Conservation (phyloP, 2,797 vertebrate species). For the Pogonophryne albipinna region DNA sequence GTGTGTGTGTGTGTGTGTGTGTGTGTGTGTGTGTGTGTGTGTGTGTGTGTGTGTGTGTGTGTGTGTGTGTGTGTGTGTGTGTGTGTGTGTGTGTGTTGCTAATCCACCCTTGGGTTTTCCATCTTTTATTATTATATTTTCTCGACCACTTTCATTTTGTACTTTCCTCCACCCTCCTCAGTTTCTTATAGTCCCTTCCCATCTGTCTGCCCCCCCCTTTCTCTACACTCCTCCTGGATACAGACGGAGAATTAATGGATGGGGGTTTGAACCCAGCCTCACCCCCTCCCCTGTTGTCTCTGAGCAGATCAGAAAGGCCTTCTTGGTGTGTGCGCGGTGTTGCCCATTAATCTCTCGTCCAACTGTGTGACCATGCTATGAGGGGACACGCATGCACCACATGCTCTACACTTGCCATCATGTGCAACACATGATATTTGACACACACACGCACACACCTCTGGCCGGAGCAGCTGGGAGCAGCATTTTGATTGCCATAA, state of each 20-base stretch:
- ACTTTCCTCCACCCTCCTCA: conserved; percentile 21
- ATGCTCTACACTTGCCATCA: conserved; percentile 26
- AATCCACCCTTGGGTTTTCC: conserved; percentile 21
- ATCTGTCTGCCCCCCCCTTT: conserved; percentile 47
- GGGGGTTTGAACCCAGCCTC: conserved; percentile 47
- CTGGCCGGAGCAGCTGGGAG: conserved; percentile 58
- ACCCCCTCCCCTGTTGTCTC: conserved; percentile 49
- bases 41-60: background rate
- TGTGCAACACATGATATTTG: conserved; percentile 50
- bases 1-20: background rate
- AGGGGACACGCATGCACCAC: conserved; percentile 29
- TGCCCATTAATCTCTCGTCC: conserved; percentile 41
- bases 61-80: background rate
- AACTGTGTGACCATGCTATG: conserved; percentile 20
- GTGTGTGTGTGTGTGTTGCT: conserved; percentile 6
- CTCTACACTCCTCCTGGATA: conserved; percentile 43
- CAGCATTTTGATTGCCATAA: conserved; percentile 54
- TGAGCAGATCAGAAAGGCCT: conserved; percentile 51
- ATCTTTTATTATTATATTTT: conserved; percentile 34
- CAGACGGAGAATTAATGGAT: conserved; percentile 60
- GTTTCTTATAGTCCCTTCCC: conserved; percentile 38
- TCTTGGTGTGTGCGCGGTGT: conserved; percentile 23
- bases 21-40: background rate
- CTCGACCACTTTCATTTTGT: conserved; percentile 20
- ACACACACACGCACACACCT: conserved; percentile 34